Evolutionary conservation across 37 sponge, comb jelly and placozoan species (phyloP), one percentile per base, ranked within the genome.

Genomic region (Chondrosia reniformis): DNA sequence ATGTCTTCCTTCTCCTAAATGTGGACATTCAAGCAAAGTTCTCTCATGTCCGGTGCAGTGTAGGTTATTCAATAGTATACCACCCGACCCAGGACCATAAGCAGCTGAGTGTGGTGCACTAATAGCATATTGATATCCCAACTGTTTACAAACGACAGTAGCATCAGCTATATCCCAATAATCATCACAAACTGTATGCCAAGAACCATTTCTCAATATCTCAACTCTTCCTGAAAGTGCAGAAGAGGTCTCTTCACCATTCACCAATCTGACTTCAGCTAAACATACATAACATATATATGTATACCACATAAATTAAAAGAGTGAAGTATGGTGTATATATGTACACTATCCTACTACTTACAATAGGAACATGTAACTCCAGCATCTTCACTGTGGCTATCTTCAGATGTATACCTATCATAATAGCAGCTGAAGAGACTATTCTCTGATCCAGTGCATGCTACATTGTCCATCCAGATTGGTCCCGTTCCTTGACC

Each of bases 101-200:
- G n/a, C 6, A 59, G 61, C 61, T 30, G 30, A 30, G n/a, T 13
- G 8, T 30, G n/a, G 61, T 19, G 61, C 61, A 30, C 30, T 13
- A 59, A 13, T 30, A 19, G 61, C 61, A 30, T 30, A 25, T 59
- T 13, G n/a, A 13, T 59, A 59, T 59, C 61, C 61, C n/a, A 59
- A 30, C n/a, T 59, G 61, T 30, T 30, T 59, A 30, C 61, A 59
- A 7, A 59, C 61, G 28, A 59, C 61, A 59, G 9, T 6, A 19
- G 61, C 61, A 59, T 59, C 61, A 59, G n/a, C 9, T 30, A 59
- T 59, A 59, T 59, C 61, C 61, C 61, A 59, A 30, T 59, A 59
- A 30, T 59, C 61, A 13, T 59, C 61, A 59, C 61, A 59, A 25
- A 59, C 61, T 30, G 61, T 59, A 25, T 59, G 61, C 61, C 61